Percentiles rank a stretch among this genome's conserved stretches.
These are phyloP conservation scores for Corydoras sp. DNA, from an alignment of 2,113 vertebrate genomes.

Conservation along the genomic window DNA sequence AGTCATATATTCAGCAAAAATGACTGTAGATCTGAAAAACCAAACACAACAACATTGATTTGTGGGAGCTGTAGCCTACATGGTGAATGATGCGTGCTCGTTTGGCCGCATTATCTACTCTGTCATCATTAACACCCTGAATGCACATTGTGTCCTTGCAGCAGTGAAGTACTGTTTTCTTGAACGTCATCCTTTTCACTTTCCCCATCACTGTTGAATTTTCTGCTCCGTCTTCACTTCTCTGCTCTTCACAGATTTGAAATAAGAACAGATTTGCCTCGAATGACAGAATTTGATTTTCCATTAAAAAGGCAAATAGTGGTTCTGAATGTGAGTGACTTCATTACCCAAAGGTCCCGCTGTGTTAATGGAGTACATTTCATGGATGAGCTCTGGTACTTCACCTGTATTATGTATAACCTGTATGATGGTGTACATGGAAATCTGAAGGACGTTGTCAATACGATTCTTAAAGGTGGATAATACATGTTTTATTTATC, in stretches of 20 bases:
- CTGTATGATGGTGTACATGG: background rate
- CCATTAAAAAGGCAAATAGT: slow-evolving; percentile 22
- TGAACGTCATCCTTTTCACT: background rate
- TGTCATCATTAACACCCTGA: too few species aligned
- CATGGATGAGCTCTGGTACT: background rate
- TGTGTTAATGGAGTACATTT: slow-evolving; percentile 25
- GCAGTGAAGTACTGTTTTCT: background rate
- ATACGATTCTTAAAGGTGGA: too few species aligned
- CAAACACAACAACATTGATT: too few species aligned
- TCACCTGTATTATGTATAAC: background rate
- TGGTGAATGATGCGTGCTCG: too few species aligned
- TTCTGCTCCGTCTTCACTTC: slow-evolving; percentile 30
- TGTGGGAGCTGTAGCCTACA: too few species aligned
- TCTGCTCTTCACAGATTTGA: background rate
- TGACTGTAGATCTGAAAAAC: too few species aligned
- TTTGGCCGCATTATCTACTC: too few species aligned
- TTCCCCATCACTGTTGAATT: slow-evolving; percentile 15
- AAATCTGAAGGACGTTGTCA: too few species aligned
- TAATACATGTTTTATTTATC: too few species aligned
- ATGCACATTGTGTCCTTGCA: too few species aligned
- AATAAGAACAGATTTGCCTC: slow-evolving; percentile 51
- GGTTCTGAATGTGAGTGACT: slow-evolving; percentile 19
- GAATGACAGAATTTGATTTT: slow-evolving; percentile 45
- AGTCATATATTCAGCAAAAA: too few species aligned
- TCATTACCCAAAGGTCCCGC: slow-evolving; percentile 12